Conservation (phyloP, 2,888 invertebrate species). For the Erebia epiphron region DNA sequence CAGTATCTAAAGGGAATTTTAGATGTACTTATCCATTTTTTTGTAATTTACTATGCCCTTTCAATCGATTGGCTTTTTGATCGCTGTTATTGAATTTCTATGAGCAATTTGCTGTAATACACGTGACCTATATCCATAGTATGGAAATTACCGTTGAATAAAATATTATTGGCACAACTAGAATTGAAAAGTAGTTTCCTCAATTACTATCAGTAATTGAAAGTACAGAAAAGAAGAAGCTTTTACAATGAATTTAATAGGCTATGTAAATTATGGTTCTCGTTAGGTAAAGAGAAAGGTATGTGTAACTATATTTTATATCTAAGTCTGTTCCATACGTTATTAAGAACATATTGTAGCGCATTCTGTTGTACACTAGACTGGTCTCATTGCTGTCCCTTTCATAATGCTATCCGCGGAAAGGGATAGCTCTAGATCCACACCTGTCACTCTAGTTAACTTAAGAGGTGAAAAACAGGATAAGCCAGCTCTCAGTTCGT, state of each 20-base stretch:
- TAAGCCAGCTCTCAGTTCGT: no score
- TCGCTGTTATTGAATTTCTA: not conserved
- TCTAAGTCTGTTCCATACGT: constrained; percentile 15
- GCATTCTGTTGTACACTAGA: no score
- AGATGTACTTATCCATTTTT: not conserved
- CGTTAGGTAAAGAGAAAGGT: not conserved
- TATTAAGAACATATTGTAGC: no score
- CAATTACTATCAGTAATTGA: not conserved
- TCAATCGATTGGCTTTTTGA: not conserved
- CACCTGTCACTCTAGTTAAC: no score
- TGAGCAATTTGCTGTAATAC: constrained; percentile 10
- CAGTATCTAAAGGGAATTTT: constrained; percentile 1
- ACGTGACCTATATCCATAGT: not conserved
- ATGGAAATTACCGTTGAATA: constrained; percentile 4
- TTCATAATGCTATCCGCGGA: no score
- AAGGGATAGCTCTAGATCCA: no score
- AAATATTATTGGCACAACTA: not conserved
- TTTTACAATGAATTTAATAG: no score
- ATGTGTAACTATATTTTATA: constrained; percentile 10
- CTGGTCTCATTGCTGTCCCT: no score
- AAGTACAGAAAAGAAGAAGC: not conserved
- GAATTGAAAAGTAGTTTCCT: not conserved
- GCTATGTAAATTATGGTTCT: no score
- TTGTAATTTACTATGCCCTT: constrained; percentile 4
- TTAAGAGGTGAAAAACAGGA: no score